Percentiles rank a stretch among this genome's conserved stretches.
These are phyloP conservation scores for Hirtodrosophila duncani DNA, from an alignment of 2,888 invertebrate species.

Conservation along the genomic window DNA sequence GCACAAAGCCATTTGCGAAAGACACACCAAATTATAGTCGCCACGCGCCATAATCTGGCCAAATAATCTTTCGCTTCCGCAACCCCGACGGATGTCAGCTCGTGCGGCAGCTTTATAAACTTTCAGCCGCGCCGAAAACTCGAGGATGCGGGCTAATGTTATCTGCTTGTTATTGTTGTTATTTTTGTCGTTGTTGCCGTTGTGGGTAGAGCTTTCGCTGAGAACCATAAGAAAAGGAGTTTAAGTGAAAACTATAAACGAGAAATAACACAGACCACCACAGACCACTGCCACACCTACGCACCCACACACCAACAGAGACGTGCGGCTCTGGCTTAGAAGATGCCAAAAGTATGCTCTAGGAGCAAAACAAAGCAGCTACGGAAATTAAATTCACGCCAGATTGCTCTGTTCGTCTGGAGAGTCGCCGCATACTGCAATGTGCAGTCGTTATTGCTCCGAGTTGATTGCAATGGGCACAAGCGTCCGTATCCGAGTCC, in stretches of 20 bases:
- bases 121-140: slow-evolving; percentile 16
- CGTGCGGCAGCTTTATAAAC: slow-evolving; percentile 36
- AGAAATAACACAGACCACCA: slow-evolving; percentile 17
- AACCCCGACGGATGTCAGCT: slow-evolving; percentile 17
- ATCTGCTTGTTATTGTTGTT: slow-evolving; percentile 30
- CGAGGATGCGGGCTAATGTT: slow-evolving; percentile 30
- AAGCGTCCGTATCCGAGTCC: slow-evolving; percentile 18
- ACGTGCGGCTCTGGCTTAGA: slow-evolving; percentile 1
- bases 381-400: slow-evolving; percentile 45
- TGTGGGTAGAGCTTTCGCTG: not conserved
- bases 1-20: not conserved
- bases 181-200: not conserved
- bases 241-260: slow-evolving; percentile 43
- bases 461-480: slow-evolving; percentile 39
- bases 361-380: slow-evolving; percentile 27
- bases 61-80: slow-evolving; percentile 30
- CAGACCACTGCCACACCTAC: slow-evolving; percentile 30
- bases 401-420: slow-evolving; percentile 25
- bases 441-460: slow-evolving; percentile 4
- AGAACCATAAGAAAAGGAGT: slow-evolving; percentile 50
- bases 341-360: slow-evolving; percentile 2
- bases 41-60: slow-evolving; percentile 46
- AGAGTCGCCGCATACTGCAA: not conserved
- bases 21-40: slow-evolving; percentile 30
- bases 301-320: slow-evolving; percentile 3